Percentiles rank a stretch among this genome's conserved stretches.
These are phyloP conservation scores for Torymus aiolomorphi DNA, from an alignment of 2,888 invertebrate species.

Conservation along the genomic window DNA sequence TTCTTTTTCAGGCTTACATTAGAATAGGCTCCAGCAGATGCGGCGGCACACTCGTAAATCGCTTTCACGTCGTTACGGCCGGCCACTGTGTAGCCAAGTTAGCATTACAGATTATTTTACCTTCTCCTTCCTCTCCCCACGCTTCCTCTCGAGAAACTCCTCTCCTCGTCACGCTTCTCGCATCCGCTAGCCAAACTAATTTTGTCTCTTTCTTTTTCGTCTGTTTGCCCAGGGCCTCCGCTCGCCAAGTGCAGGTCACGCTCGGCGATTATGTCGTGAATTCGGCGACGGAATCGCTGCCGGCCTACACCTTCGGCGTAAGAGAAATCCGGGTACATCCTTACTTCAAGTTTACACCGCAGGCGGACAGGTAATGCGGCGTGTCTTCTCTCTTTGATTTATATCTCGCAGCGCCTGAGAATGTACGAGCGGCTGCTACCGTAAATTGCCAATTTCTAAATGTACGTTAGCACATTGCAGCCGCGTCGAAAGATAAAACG, in stretches of 20 bases:
- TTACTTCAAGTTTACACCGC: slow-evolving; percentile 94
- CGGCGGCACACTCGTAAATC: slow-evolving; percentile 93
- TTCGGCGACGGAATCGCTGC: slow-evolving; percentile 92
- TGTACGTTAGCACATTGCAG: slow-evolving; percentile 10
- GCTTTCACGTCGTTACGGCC: slow-evolving; percentile 94
- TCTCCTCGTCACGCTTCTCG: no score
- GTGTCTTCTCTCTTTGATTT: slow-evolving; percentile 27
- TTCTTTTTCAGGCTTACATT: slow-evolving; percentile 83
- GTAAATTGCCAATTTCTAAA: slow-evolving; percentile 34
- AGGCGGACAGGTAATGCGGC: slow-evolving; percentile 81
- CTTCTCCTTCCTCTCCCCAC: background rate
- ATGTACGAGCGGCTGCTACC: background rate
- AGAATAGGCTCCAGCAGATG: slow-evolving; percentile 95
- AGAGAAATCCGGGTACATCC: slow-evolving; percentile 93
- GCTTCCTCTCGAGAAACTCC: no score
- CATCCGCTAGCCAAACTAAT: no score
- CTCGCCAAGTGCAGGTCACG: slow-evolving; percentile 93
- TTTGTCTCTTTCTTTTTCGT: slow-evolving; percentile 8
- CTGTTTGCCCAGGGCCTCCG: slow-evolving; percentile 82
- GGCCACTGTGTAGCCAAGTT: slow-evolving; percentile 93
- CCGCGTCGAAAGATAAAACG: slow-evolving; percentile 8
- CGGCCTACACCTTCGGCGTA: slow-evolving; percentile 95
- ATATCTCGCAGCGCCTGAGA: slow-evolving; percentile 2
- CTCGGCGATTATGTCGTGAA: slow-evolving; percentile 95
- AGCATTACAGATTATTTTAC: slow-evolving; percentile 60